Evolutionary conservation across 2,888 invertebrate species (phyloP).

Genomic region (Alloplasta piceator): DNA sequence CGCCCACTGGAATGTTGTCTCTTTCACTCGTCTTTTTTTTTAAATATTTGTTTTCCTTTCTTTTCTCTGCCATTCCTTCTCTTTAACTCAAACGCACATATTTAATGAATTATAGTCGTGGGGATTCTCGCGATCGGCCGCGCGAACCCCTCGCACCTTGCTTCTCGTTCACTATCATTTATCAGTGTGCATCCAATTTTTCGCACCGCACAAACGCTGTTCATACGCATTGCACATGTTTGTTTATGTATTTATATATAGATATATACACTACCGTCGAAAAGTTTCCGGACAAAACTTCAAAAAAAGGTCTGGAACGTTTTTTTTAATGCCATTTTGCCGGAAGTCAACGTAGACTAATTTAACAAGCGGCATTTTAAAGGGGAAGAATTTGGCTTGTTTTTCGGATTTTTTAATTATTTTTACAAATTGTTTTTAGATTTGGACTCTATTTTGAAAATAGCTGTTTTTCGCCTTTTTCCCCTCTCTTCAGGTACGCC

Average conservation of each 20-base stretch:
- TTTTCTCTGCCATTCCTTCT: constrained; percentile 13
- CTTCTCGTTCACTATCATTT: constrained; percentile 54
- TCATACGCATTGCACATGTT: constrained; percentile 3
- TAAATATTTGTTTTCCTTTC: not conserved
- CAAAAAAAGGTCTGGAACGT: no score
- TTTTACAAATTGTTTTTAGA: no score
- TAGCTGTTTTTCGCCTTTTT: no score
- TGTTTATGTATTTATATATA: not conserved
- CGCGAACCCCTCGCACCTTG: constrained; percentile 59
- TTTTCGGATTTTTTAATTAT: no score
- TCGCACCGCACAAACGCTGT: constrained; percentile 22
- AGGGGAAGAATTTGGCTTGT: no score
- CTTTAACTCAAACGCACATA: not conserved
- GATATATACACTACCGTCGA: no score
- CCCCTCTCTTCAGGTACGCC: no score
- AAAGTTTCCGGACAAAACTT: no score
- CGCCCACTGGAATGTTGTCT: constrained; percentile 21
- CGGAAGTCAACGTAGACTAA: no score
- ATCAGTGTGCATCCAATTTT: constrained; percentile 28
- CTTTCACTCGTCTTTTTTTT: constrained; percentile 20
- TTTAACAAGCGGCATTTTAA: no score
- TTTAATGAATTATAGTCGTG: not conserved
- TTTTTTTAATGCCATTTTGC: no score
- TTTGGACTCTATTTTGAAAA: no score
- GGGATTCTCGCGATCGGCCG: constrained; percentile 22